Percentiles rank a stretch among this genome's conserved stretches.
Conservation (phyloP, 2,888 invertebrate species). For the Pollenia labialis region DNA sequence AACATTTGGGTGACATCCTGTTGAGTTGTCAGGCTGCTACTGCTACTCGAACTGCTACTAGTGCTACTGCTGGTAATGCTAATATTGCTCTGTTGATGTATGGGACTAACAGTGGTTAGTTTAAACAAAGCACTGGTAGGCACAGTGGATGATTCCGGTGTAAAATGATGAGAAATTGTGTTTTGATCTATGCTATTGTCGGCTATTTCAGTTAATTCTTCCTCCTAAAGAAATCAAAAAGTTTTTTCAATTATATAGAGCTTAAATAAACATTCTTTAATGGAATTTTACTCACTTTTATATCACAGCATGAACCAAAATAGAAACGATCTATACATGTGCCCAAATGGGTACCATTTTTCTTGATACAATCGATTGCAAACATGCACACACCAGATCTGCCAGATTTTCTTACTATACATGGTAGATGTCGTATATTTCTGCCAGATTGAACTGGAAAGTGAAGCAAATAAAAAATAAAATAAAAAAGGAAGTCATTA, state of each 20-base stretch:
- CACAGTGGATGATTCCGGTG: conserved; percentile 82
- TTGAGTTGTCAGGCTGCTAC: conserved; percentile 2
- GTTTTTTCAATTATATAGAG: not conserved
- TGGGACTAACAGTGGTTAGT: conserved; percentile 78
- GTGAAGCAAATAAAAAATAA: conserved; percentile 76
- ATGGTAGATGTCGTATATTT: conserved; percentile 95
- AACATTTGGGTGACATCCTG: conserved; percentile 49
- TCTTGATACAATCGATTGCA: conserved; percentile 95
- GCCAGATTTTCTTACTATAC: conserved; percentile 91
- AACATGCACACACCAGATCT: conserved; percentile 96
- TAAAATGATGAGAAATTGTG: conserved; percentile 83
- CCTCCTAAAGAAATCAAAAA: conserved; percentile 74
- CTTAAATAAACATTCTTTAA: not conserved
- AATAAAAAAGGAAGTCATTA: conserved; percentile 78
- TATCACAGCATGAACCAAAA: conserved; percentile 95
- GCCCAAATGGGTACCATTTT: conserved; percentile 95
- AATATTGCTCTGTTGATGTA: conserved; percentile 50
- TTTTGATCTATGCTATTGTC: conserved; percentile 84
- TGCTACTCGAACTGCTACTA: conserved; percentile 46
- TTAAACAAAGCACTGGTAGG: conserved; percentile 81
- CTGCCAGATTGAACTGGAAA: conserved; percentile 91
- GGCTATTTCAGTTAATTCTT: conserved; percentile 81
- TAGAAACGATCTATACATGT: conserved; percentile 97
- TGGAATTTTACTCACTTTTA: conserved; percentile 84
- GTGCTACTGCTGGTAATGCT: conserved; percentile 43